These are phyloP conservation scores for Oppia nitens DNA, from an alignment of 1,140 invertebrate genomes.

Conservation along the genomic window DNA sequence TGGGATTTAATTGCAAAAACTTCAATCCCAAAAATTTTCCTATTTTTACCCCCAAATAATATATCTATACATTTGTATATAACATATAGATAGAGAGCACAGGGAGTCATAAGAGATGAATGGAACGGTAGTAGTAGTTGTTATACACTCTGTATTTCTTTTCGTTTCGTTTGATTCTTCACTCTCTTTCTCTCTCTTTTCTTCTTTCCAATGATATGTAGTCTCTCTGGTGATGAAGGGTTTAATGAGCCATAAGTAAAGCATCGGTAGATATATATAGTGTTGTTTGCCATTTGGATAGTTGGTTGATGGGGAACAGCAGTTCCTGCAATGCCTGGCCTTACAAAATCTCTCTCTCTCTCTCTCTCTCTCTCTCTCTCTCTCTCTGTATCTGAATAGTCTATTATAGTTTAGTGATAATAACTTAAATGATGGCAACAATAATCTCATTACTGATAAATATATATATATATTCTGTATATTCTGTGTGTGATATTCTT, in stretches of 20 bases:
- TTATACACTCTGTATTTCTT: too few species aligned
- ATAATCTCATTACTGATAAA: neutral
- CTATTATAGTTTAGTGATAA: neutral
- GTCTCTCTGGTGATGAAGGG: neutral
- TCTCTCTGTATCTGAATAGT: too few species aligned
- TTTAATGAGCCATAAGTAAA: neutral
- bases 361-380: too few species aligned
- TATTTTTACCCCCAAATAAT: too few species aligned
- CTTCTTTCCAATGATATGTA: too few species aligned
- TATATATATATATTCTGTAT: neutral
- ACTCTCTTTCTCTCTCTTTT: neutral
- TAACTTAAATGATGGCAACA: neutral
- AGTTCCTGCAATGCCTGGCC: too few species aligned
- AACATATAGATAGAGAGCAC: too few species aligned
- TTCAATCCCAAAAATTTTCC: too few species aligned
- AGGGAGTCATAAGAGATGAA: neutral
- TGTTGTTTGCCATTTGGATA: neutral
- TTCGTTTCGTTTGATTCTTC: neutral
- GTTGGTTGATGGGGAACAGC: neutral
- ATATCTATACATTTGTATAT: too few species aligned
- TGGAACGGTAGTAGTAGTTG: neutral
- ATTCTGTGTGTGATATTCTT: neutral
- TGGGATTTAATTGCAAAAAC: too few species aligned
- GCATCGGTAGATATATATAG: too few species aligned
- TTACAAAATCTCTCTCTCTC: too few species aligned